These are phyloP conservation scores for Otis tarda DNA, from an alignment of 2,113 vertebrate species.

Conservation along the genomic window DNA sequence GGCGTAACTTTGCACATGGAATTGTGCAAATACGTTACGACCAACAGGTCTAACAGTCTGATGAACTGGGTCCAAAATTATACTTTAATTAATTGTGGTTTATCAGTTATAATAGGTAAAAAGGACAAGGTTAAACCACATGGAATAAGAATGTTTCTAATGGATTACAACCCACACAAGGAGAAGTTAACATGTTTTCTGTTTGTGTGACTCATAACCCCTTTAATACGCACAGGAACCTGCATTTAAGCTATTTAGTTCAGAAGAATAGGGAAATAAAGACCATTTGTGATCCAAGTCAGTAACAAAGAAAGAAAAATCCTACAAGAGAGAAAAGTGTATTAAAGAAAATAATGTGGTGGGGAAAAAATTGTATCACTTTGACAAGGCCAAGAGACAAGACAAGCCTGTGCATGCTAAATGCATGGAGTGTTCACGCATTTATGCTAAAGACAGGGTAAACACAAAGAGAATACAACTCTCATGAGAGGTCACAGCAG, in stretches of 20 bases:
- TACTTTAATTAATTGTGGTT: not conserved
- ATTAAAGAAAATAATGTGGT: not conserved
- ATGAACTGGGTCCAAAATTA: not conserved
- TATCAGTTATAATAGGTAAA: not conserved
- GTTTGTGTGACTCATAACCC: conserved; percentile 1
- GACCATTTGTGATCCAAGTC: not conserved
- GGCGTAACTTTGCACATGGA: not conserved
- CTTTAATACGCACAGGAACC: not conserved
- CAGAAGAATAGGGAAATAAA: not conserved
- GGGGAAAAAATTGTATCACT: not conserved
- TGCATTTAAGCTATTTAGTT: not conserved
- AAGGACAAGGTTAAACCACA: not conserved
- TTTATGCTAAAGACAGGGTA: not conserved
- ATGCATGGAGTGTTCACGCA: not conserved
- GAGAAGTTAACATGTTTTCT: conserved; percentile 9
- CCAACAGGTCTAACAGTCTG: not conserved
- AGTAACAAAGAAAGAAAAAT: not conserved
- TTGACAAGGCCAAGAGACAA: not conserved
- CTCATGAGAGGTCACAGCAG: not conserved
- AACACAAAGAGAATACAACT: not conserved
- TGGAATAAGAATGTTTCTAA: not conserved
- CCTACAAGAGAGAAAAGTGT: not conserved
- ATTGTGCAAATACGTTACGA: not conserved
- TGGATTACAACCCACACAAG: not conserved
- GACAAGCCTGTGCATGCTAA: not conserved